Conservation (phyloP, 2,888 invertebrate genomes). For the Drosophila melanosoma region DNA sequence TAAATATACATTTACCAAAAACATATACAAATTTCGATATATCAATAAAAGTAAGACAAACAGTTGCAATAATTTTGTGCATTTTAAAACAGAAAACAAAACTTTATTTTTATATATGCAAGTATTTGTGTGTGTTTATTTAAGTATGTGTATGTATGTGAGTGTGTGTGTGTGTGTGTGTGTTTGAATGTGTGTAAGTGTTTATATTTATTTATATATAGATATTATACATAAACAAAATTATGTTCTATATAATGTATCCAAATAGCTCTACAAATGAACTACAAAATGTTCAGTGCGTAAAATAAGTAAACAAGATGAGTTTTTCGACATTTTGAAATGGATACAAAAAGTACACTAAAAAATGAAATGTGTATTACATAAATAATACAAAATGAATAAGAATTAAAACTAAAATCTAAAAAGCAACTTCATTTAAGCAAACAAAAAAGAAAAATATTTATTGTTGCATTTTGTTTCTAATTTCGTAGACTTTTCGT, state of each 20-base stretch:
- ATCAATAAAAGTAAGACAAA: constrained; percentile 10
- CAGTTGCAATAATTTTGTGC: constrained; percentile 47
- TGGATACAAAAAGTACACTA: constrained; percentile 56
- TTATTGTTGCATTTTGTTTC: constrained; percentile 23
- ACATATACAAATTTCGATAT: not conserved
- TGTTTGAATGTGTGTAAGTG: constrained; percentile 29
- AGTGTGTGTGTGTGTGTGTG: constrained; percentile 4
- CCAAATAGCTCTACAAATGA: constrained; percentile 31
- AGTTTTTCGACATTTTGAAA: constrained; percentile 42
- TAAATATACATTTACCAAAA: not conserved
- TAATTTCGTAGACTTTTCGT: constrained; percentile 25
- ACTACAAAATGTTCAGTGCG: constrained; percentile 57
- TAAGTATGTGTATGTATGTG: constrained; percentile 26
- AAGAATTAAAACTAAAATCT: constrained; percentile 18
- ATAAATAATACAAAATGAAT: constrained; percentile 51
- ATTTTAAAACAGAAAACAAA: constrained; percentile 82
- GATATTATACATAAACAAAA: constrained; percentile 61
- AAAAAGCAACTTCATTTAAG: constrained; percentile 41
- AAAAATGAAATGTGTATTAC: constrained; percentile 25
- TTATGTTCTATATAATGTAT: constrained; percentile 42
- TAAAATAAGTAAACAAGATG: constrained; percentile 33
- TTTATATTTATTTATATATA: constrained; percentile 33
- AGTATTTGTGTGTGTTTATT: constrained; percentile 15
- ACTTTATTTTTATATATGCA: constrained; percentile 74
- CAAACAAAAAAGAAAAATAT: constrained; percentile 27